These are phyloP conservation scores for Automeris io DNA, from an alignment of 2,888 invertebrate species.

Conservation along the genomic window DNA sequence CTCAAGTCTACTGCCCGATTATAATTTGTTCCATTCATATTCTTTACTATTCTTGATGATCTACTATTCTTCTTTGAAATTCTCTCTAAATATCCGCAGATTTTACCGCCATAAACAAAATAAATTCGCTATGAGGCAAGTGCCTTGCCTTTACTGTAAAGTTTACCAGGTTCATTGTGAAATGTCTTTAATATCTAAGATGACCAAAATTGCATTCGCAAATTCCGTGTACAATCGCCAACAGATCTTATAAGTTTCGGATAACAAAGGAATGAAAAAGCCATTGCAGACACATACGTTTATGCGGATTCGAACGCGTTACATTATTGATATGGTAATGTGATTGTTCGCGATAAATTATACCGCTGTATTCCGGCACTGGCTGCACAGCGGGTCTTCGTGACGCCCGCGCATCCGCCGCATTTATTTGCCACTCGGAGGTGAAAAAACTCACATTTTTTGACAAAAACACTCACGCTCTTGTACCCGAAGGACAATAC, in stretches of 20 bases:
- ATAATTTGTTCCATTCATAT: no score
- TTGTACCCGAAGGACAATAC: constrained; percentile 20
- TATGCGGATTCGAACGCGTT: constrained; percentile 63
- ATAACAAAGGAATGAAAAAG: constrained; percentile 70
- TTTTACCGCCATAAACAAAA: background rate
- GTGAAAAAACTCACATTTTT: constrained; percentile 61
- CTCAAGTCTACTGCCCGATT: no score
- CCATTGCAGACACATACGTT: constrained; percentile 71
- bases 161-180: constrained; percentile 59
- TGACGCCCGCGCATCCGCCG: constrained; percentile 48
- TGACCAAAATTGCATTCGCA: constrained; percentile 22
- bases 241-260: constrained; percentile 67
- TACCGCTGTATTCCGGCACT: constrained; percentile 46
- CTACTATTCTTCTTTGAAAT: no score
- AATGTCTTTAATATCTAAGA: constrained; percentile 28
- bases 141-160: background rate
- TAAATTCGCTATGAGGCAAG: background rate
- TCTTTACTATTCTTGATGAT: no score
- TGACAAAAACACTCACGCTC: constrained; percentile 46
- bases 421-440: constrained; percentile 35
- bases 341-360: constrained; percentile 73
- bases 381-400: constrained; percentile 57
- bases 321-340: constrained; percentile 75
- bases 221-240: constrained; percentile 44
- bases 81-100: background rate